Percentiles rank a stretch among this genome's conserved stretches.
phyloP scores from a whole-genome alignment of 2,113 vertebrate genomes.

The Prionailurus viverrinus region DNA sequence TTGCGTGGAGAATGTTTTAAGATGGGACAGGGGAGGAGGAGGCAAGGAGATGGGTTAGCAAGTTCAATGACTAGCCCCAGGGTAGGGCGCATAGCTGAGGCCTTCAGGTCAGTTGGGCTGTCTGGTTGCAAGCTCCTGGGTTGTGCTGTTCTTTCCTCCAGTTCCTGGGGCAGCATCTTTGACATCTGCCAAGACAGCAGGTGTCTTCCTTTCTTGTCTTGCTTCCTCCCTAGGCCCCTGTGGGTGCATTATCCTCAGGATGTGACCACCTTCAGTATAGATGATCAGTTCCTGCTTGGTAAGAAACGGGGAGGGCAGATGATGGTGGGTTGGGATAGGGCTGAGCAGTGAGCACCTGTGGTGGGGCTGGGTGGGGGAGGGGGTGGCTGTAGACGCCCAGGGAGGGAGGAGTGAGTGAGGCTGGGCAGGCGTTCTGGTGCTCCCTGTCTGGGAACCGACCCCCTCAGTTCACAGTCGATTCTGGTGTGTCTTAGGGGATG shows the following conservation, averaged over 20 bases:
- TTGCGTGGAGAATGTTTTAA: not conserved
- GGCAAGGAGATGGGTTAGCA: not conserved
- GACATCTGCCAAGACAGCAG: not conserved
- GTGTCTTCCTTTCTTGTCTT: not conserved
- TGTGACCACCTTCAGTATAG: conserved; percentile 89
- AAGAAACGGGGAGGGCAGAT: conserved; percentile 72
- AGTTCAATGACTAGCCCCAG: too few relatives aligned
- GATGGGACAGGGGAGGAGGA: not conserved
- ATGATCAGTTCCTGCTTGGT: conserved; percentile 95
- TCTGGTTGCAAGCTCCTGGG: not conserved
- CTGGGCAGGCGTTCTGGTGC: not conserved
- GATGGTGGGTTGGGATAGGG: not conserved
- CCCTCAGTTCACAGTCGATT: not conserved
- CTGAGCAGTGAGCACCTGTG: not conserved
- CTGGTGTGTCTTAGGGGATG: conserved; percentile 86
- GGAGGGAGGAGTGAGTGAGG: not conserved
- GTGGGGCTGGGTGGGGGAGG: too few relatives aligned
- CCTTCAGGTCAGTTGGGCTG: fast-evolving
- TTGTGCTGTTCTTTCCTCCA: not conserved
- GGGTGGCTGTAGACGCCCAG: not conserved
- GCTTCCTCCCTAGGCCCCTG: conserved; percentile 87
- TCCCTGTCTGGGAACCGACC: not conserved
- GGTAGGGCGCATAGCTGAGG: not conserved
- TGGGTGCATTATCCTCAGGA: conserved; percentile 95
- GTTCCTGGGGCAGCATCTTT: not conserved